Conservation (phyloP, 2,888 invertebrate genomes). For the Piscicola geometra region DNA sequence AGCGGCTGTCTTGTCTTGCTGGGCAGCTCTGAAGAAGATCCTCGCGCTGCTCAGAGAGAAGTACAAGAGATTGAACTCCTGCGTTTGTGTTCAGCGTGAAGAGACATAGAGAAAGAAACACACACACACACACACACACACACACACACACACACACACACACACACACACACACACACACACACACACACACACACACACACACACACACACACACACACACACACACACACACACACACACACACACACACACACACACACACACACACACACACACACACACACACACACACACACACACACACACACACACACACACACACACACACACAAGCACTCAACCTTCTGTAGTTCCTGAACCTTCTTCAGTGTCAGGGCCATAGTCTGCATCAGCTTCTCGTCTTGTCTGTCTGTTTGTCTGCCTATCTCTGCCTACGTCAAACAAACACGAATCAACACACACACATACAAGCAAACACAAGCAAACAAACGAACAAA, state of each 20-base stretch:
- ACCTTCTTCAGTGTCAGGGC: conserved; percentile 81
- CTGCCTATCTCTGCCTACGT: conserved; percentile 54
- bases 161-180: neutral
- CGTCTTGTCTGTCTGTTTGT: conserved; percentile 59
- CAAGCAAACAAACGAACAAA: too few relatives aligned
- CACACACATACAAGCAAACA: neutral
- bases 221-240: conserved; percentile 22
- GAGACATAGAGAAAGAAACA: neutral
- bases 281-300: conserved; percentile 6
- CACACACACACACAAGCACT: neutral
- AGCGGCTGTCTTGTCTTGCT: neutral
- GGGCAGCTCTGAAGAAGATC: conserved; percentile 79
- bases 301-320: conserved; percentile 12
- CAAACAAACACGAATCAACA: conserved; percentile 4
- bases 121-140: conserved; percentile 19
- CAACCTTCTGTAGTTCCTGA: conserved; percentile 65
- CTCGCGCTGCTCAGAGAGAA: conserved; percentile 88
- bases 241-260: conserved; percentile 12
- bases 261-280: neutral
- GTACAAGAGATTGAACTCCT: conserved; percentile 81
- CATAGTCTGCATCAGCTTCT: conserved; percentile 86
- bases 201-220: conserved; percentile 10
- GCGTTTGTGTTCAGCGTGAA: too few relatives aligned
- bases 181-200: conserved; percentile 25
- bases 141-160: conserved; percentile 13